phyloP scores from a whole-genome alignment of 1,140 invertebrate genomes.

The Radopholus similis region DNA sequence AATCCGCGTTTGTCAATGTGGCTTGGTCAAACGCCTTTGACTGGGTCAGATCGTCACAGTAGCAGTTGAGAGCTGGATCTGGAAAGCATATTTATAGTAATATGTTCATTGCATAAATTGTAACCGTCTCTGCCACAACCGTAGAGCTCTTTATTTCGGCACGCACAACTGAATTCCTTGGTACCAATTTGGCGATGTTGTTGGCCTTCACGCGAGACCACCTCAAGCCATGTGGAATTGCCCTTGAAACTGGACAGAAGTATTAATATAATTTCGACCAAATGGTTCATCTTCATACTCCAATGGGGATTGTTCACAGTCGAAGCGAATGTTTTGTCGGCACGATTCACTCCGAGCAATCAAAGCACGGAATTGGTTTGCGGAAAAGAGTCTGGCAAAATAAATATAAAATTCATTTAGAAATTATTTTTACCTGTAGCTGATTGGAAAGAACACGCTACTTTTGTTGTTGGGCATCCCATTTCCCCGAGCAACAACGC shows the following conservation, averaged over 20 bases:
- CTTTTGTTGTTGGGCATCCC: background rate
- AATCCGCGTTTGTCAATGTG: background rate
- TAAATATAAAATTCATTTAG: conserved; percentile 1
- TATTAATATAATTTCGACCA: background rate
- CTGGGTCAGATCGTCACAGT: background rate
- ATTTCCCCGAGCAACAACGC: background rate
- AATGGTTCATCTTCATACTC: background rate
- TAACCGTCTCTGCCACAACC: background rate
- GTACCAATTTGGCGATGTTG: background rate
- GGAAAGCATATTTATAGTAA: background rate
- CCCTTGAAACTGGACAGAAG: background rate
- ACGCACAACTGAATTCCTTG: background rate
- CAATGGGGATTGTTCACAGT: conserved; percentile 16
- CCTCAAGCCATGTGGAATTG: background rate
- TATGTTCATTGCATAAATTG: background rate
- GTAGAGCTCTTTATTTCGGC: background rate
- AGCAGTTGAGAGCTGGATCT: background rate
- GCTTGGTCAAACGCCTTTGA: conserved; percentile 3
- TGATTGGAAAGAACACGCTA: conserved; percentile 5
- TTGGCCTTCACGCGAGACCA: background rate
- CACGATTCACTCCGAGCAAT: conserved; percentile 10
- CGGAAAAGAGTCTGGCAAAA: conserved; percentile 5
- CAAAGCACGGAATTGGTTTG: conserved; percentile 2
- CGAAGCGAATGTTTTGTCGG: conserved; percentile 5
- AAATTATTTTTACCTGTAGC: background rate